Evolutionary conservation across 2,797 vertebrate genomes (phyloP).

Genomic region (Pristis pectinata): DNA sequence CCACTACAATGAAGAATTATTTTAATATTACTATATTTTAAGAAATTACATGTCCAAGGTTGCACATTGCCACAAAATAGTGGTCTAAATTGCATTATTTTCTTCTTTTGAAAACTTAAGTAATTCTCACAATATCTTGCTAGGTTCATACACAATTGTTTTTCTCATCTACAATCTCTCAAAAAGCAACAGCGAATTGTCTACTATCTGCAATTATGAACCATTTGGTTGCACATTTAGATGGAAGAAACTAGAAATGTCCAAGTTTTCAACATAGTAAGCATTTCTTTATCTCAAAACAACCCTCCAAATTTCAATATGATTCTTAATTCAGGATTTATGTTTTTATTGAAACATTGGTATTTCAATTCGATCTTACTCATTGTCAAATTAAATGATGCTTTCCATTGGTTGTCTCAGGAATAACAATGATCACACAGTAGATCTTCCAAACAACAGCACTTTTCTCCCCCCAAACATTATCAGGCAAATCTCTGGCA

Average conservation of each 20-base stretch:
- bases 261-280: not conserved
- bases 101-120: not conserved
- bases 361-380: not conserved
- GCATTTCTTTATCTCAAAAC: too few relatives aligned
- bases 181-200: not conserved
- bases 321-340: not conserved
- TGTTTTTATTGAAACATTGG: not conserved
- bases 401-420: not conserved
- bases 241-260: not conserved
- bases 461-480: not conserved
- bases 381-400: not conserved
- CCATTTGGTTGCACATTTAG: not conserved
- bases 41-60: not conserved
- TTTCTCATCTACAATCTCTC: not conserved
- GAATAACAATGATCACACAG: not conserved
- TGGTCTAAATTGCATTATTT: not conserved
- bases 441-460: not conserved
- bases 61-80: not conserved
- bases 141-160: not conserved
- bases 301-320: not conserved
- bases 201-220: not conserved
- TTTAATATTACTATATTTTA: not conserved
- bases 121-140: not conserved
- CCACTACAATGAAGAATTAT: slow-evolving; percentile 67
- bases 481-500: not conserved